Evolutionary conservation across 2,797 vertebrate species (phyloP).

Genomic region (Dryobates pubescens): DNA sequence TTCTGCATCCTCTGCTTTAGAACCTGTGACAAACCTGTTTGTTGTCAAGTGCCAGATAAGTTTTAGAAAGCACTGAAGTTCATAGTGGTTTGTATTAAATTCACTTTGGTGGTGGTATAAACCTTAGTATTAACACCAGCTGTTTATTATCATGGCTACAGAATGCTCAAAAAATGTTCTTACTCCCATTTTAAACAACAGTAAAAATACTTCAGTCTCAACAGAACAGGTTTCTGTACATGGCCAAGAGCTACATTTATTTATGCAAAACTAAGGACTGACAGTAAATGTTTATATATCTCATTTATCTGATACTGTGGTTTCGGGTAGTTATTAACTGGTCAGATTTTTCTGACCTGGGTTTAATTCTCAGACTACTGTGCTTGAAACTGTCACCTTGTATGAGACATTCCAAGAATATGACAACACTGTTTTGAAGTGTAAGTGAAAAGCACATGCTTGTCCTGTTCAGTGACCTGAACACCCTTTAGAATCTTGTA

Average conservation of each 20-base stretch:
- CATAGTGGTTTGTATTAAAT: neutral
- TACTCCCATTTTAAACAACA: neutral
- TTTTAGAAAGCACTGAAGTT: neutral
- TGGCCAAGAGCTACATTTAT: neutral
- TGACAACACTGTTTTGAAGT: neutral
- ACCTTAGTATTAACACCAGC: neutral
- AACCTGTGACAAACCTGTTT: neutral
- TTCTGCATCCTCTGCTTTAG: neutral
- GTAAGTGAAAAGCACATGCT: slow-evolving; percentile 1
- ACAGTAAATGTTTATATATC: slow-evolving; percentile 14
- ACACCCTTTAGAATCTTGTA: neutral
- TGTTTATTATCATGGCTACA: neutral
- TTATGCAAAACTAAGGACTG: neutral
- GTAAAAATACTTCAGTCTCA: neutral
- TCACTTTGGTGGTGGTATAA: neutral
- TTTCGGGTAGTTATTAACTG: neutral
- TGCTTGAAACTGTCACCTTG: slow-evolving; percentile 10
- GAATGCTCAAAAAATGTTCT: neutral
- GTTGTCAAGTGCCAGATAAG: neutral
- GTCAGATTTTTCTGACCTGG: slow-evolving; percentile 15
- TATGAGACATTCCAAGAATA: slow-evolving; percentile 28
- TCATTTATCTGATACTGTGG: slow-evolving; percentile 8
- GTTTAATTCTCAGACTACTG: neutral
- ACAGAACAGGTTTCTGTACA: neutral
- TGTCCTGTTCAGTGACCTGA: neutral